phyloP scores from a whole-genome alignment of 2,797 vertebrate genomes.

The Enteromius fasciolatus region DNA sequence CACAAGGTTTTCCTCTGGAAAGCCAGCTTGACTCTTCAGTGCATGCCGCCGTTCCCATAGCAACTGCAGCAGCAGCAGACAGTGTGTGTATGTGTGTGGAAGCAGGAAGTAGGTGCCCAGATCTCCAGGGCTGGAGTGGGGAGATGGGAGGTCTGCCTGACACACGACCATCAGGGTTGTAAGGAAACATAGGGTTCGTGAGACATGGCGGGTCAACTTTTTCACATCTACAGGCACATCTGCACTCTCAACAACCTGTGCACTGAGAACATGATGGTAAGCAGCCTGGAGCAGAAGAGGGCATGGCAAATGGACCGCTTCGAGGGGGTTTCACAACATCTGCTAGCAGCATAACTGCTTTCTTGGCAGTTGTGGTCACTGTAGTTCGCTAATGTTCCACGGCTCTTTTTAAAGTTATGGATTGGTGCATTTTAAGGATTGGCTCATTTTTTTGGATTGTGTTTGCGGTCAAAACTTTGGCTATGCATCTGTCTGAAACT shows the following conservation, averaged over 20 bases:
- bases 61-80: slow-evolving; percentile 77
- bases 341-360: slow-evolving; percentile 11
- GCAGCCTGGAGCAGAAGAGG: slow-evolving; percentile 46
- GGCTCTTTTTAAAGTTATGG: slow-evolving; percentile 20
- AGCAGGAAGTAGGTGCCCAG: slow-evolving; percentile 53
- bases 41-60: slow-evolving; percentile 81
- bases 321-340: slow-evolving; percentile 11
- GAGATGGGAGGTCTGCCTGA: slow-evolving; percentile 68
- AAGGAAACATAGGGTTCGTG: slow-evolving; percentile 1
- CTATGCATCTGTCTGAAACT: slow-evolving; percentile 26
- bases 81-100: slow-evolving; percentile 67
- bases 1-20: slow-evolving; percentile 61
- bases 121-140: slow-evolving; percentile 63
- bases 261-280: slow-evolving; percentile 78
- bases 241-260: slow-evolving; percentile 74
- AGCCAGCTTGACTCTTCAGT: slow-evolving; percentile 74
- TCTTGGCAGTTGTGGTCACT: slow-evolving; percentile 16
- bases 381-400: slow-evolving; percentile 6
- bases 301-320: background rate
- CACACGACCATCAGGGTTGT: slow-evolving; percentile 21
- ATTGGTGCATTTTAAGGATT: slow-evolving; percentile 5
- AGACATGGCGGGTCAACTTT: slow-evolving; percentile 75
- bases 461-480: slow-evolving; percentile 17
- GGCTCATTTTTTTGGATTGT: slow-evolving; percentile 14
- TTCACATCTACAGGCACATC: slow-evolving; percentile 78